Base-by-base conservation (phyloP, 2,797 vertebrate species). In the Ficedula albicollis region DNA sequence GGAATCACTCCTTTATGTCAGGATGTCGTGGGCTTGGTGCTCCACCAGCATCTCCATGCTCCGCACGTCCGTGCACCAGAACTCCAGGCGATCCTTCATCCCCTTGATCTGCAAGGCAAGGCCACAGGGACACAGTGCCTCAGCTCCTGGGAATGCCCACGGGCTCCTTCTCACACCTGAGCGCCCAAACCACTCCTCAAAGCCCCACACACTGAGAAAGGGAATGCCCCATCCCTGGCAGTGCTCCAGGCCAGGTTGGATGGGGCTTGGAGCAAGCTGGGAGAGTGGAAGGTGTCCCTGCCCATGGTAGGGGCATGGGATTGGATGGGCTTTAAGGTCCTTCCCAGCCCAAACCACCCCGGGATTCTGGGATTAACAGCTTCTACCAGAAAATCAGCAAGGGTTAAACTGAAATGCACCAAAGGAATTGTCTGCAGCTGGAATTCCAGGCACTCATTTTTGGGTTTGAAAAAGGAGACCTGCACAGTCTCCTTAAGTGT, bases 11-110 rank as follows among this genome's bases (percentile, higher is more conserved):
- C 63, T 96, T 96, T 98, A 99, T 96, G 99, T 99, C 84, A 99
- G 98, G 97, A 99, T 99, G 97, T 99, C 99, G 3, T 99, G 99
- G 46, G 99, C 99, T 97, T 99, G 99, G 93, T 99, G 98, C 97
- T 99, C 99, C 97, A 99, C 99, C 98, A 99, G 93, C 98, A 99
- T 98, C 75, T 99, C 99, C 99, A 99, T 99, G 98, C 99, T 98
- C 98, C 98, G 99, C 75, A 99, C 99, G 4, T 99, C 99, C 0
- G 98, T 98, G 62, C 99, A 99, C 99, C 99, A 99, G 92, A 98
- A 98, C 96, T 99, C 99, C 98, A 99, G 96, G 58, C 99, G 98
- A 82, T 99, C 99, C 96, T 99, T 99, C 99, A 99, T 99, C 1
- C 99, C 99, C 88, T 99, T 99, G 97, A 99, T 99, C 99, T 99